Percentiles rank a stretch among this genome's conserved stretches.
phyloP scores from a whole-genome alignment of 2,113 vertebrate species.

The Egretta garzetta region DNA sequence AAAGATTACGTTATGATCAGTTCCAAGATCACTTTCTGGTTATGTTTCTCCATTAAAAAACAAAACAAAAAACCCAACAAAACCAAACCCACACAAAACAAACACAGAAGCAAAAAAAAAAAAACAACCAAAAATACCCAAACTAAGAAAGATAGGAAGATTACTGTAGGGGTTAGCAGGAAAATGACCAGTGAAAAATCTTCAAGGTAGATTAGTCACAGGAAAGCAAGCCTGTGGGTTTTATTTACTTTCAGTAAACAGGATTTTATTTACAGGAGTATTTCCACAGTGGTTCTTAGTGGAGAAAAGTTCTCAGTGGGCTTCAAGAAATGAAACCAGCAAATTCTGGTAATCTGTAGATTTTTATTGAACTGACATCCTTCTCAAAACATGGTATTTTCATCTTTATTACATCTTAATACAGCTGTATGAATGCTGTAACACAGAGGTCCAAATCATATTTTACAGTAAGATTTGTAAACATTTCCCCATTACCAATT shows the following conservation, averaged over 20 bases:
- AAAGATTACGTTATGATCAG: background rate
- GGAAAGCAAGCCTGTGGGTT: background rate
- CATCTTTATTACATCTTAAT: background rate
- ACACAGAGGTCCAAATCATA: background rate
- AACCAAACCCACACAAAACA: too few species aligned
- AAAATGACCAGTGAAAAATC: background rate
- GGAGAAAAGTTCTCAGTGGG: background rate
- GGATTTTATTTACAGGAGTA: background rate
- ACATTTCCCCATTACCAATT: slow-evolving; percentile 29
- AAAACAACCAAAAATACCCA: background rate
- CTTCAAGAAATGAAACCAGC: slow-evolving; percentile 8
- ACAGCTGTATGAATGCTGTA: background rate
- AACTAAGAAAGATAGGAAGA: background rate
- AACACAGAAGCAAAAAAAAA: too few species aligned
- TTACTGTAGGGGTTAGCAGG: background rate
- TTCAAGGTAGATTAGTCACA: background rate
- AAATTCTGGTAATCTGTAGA: slow-evolving; percentile 11
- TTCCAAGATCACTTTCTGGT: slow-evolving; percentile 8
- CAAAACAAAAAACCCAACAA: too few species aligned
- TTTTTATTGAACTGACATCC: background rate
- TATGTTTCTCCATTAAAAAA: background rate
- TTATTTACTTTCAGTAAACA: background rate
- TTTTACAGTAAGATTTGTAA: slow-evolving; percentile 61
- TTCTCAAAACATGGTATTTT: background rate
- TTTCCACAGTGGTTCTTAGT: background rate